Base-by-base conservation (phyloP, 2,113 vertebrate species). In the Dasypus novemcinctus region DNA sequence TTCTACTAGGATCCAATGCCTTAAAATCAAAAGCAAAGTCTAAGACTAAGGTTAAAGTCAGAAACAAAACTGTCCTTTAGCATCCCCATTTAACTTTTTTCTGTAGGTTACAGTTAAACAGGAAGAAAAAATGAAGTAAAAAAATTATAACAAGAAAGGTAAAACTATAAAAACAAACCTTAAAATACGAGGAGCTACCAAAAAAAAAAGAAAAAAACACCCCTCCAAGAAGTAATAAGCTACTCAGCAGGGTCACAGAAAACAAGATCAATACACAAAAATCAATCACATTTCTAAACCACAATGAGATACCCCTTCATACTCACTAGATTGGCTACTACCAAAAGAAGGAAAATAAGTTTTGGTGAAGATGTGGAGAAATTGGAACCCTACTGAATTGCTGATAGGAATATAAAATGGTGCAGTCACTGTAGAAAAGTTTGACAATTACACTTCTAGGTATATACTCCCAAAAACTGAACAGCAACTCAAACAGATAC, bases 21-120 rank as follows among this genome's bases (percentile, higher is more conserved):
- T 61, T 87, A 52, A 94, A 82, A 89, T 18, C 59, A 38, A 81
- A 87, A 93, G 76, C 54, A 87, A 59, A 93, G 80, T 69, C 76
- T 81, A 72, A 38, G 21, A n/a, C 66, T 43, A 93, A 87, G 64
- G 20, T 68, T 59, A 68, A 92, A 59, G 49, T 33, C 29, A 81
- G 33, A 61, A 74, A 64, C 41, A 33, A 81, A 20, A 9, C 20
- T 63, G 4, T 63, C 27, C 52, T 80, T 93, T 38, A 84, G 27
- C 20, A 69, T 38, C 82, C n/a, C 7, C 21, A 86, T 78, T 93
- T 69, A 93, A 79, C 23, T 69, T 31, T 72, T 27, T 72, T 76
- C 20, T 74, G 31, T 27, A 43, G 18, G n/a, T 87, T 80, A 72
- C 63, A 88, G 61, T 36, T 93, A 80, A 81, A 81, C 69, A 38